Conservation (phyloP, 2,113 vertebrate genomes). For the Tichodroma muraria region DNA sequence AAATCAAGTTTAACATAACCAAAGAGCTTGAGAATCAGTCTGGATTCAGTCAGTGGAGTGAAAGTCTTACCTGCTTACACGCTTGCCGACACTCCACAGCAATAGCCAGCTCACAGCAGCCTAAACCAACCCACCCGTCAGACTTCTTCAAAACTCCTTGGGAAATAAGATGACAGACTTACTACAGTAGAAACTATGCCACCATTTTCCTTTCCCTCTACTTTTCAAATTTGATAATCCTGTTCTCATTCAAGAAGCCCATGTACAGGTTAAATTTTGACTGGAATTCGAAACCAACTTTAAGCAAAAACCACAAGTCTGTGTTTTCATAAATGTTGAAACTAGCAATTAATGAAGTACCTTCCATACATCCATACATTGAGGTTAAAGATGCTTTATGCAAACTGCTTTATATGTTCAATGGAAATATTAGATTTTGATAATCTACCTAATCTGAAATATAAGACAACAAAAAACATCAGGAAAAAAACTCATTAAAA, state of each 20-base stretch:
- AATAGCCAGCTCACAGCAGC: conserved; percentile 97
- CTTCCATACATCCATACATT: not conserved
- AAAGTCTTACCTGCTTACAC: conserved; percentile 86
- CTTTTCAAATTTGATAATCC: not conserved
- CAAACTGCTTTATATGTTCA: not conserved
- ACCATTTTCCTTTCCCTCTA: not conserved
- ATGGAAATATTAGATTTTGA: not conserved
- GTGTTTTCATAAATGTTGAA: not conserved
- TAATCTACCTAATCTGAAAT: not conserved
- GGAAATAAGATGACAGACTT: conserved; percentile 48
- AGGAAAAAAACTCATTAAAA: not conserved
- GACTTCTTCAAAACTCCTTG: conserved; percentile 90
- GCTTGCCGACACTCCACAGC: conserved; percentile 88
- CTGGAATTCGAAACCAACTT: not conserved
- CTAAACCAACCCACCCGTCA: conserved; percentile 95
- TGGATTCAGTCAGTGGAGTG: not conserved
- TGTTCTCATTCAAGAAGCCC: not conserved
- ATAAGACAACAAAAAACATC: not conserved
- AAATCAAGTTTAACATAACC: not conserved
- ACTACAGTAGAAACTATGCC: not conserved
- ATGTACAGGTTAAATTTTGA: not conserved
- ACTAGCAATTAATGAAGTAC: not conserved
- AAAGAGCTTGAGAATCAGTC: not conserved
- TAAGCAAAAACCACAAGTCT: not conserved
- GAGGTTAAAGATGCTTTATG: not conserved